phyloP scores from a whole-genome alignment of 2,113 vertebrate genomes.

The Phylloscopus trochilus region DNA sequence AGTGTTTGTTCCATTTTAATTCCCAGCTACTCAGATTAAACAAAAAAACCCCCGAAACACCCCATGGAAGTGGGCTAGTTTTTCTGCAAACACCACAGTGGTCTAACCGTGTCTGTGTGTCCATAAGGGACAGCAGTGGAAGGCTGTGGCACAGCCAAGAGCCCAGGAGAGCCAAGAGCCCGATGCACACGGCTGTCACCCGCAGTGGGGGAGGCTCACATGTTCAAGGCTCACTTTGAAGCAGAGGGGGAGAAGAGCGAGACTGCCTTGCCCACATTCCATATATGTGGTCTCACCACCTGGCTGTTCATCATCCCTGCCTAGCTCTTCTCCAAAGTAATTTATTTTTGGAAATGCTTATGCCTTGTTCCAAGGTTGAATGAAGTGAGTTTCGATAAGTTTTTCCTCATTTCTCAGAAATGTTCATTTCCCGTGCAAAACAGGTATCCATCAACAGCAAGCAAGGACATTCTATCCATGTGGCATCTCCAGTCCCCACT shows the following conservation, averaged over 20 bases:
- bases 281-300: neutral
- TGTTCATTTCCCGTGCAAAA: neutral
- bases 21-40: neutral
- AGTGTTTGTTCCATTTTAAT: neutral
- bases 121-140: neutral
- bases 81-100: neutral
- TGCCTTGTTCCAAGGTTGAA: neutral
- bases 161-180: neutral
- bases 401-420: neutral
- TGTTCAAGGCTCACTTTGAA: neutral
- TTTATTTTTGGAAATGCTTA: neutral
- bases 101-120: neutral
- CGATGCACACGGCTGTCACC: neutral
- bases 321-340: neutral
- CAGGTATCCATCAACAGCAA: neutral
- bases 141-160: neutral
- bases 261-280: accelerated
- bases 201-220: neutral
- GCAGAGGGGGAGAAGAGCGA: neutral
- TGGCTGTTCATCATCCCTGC: neutral
- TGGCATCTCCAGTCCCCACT: neutral
- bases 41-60: neutral
- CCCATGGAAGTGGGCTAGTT: accelerated
- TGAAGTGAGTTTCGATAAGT: neutral
- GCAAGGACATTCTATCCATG: neutral